phyloP scores from a whole-genome alignment of 2,797 vertebrate genomes.

The Micrastur ruficollis region DNA sequence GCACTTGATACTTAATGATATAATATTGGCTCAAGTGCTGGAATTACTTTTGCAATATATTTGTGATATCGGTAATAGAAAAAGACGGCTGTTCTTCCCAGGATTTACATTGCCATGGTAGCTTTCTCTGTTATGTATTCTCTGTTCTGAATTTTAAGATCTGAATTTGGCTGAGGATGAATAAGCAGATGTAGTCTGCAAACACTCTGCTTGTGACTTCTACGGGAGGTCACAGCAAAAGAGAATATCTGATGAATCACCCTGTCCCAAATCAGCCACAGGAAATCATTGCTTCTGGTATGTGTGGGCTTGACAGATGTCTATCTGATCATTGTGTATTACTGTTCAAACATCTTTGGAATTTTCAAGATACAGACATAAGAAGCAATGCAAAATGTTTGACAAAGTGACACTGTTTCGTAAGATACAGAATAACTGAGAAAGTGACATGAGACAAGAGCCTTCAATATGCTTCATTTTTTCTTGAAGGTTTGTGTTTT shows the following conservation, averaged over 20 bases:
- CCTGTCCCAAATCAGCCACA: neutral
- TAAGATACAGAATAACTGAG: neutral
- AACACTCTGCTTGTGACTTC: neutral
- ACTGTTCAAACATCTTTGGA: neutral
- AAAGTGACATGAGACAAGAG: neutral
- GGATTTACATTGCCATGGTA: neutral
- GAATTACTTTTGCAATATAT: neutral
- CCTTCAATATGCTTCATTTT: neutral
- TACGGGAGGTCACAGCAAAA: constrained; percentile 1
- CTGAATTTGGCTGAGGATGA: neutral
- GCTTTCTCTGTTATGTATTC: neutral
- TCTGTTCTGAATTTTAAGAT: neutral
- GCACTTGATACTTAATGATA: neutral
- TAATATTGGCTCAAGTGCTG: neutral
- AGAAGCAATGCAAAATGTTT: neutral
- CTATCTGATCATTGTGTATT: neutral
- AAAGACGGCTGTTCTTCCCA: neutral
- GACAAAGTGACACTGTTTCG: neutral
- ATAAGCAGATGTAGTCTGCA: neutral
- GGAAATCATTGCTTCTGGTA: neutral
- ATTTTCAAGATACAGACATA: neutral
- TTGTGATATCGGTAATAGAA: neutral
- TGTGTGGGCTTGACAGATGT: neutral
- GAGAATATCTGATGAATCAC: constrained; percentile 14
- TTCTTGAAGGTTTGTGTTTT: neutral